phyloP scores from a whole-genome alignment of 1,140 invertebrate species.

The Archegozetes longisetosus region DNA sequence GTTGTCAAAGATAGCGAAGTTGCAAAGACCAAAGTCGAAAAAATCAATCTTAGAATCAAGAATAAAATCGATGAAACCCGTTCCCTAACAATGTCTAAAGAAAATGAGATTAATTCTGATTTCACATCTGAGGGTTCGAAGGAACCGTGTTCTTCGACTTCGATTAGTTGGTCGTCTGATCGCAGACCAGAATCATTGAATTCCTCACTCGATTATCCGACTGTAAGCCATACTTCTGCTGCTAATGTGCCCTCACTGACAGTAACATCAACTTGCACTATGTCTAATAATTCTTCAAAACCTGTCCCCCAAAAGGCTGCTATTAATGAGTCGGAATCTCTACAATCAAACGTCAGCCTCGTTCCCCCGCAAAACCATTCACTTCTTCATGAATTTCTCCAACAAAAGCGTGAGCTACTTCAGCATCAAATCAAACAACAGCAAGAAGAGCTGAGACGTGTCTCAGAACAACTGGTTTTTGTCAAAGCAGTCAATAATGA shows the following conservation, averaged over 20 bases:
- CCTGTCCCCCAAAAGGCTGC: too few relatives aligned
- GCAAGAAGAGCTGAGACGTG: conserved; percentile 61
- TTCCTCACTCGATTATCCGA: too few relatives aligned
- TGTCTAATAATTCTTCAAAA: too few relatives aligned
- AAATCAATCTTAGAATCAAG: too few relatives aligned
- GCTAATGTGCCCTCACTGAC: too few relatives aligned
- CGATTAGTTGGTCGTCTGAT: too few relatives aligned
- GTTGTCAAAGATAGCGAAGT: conserved; percentile 52
- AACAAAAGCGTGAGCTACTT: conserved; percentile 63
- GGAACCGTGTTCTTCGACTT: too few relatives aligned
- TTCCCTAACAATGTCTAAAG: background rate
- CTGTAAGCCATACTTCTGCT: too few relatives aligned
- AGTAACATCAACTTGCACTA: too few relatives aligned
- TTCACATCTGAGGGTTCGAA: too few relatives aligned
- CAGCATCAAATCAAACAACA: conserved; percentile 67
- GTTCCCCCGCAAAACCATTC: background rate
- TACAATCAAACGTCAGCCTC: background rate
- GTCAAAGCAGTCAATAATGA: conserved; percentile 29
- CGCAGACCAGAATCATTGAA: too few relatives aligned
- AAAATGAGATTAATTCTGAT: too few relatives aligned
- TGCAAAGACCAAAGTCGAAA: background rate
- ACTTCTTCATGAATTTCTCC: conserved; percentile 48
- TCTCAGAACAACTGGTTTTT: conserved; percentile 67
- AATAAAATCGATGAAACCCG: background rate
- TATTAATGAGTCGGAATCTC: background rate